Conservation (phyloP, 2,113 vertebrate genomes). For the Nyctereutes procyonoides region DNA sequence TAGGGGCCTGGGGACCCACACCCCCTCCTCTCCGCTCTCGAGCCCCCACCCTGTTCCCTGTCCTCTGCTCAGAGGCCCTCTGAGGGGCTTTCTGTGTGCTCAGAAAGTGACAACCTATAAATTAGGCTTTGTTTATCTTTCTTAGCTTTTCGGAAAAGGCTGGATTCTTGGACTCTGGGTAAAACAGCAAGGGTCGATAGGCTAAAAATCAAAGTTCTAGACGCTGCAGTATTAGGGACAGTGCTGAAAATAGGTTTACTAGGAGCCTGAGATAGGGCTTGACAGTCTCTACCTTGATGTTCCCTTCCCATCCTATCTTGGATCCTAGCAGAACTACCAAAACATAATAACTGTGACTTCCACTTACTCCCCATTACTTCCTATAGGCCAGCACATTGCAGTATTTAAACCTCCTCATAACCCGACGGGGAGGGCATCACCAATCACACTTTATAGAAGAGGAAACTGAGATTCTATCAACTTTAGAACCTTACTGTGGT, state of each 20-base stretch:
- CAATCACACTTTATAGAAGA: neutral
- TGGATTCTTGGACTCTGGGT: slow-evolving; percentile 70
- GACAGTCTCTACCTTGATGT: neutral
- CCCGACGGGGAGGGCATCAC: neutral
- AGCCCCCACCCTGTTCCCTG: slow-evolving; percentile 77
- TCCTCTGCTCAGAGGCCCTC: slow-evolving; percentile 78
- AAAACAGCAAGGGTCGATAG: neutral
- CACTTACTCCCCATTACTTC: neutral
- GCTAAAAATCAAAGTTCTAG: neutral
- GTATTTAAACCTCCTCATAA: neutral
- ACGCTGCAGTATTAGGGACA: neutral
- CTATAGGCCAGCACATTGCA: neutral
- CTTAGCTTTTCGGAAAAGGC: slow-evolving; percentile 73
- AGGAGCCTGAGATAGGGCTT: neutral
- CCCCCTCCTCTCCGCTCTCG: slow-evolving; percentile 78
- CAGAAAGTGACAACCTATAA: slow-evolving; percentile 72
- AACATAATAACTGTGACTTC: neutral
- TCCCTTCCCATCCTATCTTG: neutral
- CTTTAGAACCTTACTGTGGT: neutral
- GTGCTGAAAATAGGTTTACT: neutral
- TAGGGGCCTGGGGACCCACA: slow-evolving; percentile 70
- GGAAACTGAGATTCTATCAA: neutral
- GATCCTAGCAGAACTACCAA: neutral
- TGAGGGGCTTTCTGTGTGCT: slow-evolving; percentile 63
- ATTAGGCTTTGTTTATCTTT: slow-evolving; percentile 73